Evolutionary conservation across 2,888 invertebrate genomes (phyloP), one percentile per base, ranked within the genome.

Genomic region (Drosophila ustulata): DNA sequence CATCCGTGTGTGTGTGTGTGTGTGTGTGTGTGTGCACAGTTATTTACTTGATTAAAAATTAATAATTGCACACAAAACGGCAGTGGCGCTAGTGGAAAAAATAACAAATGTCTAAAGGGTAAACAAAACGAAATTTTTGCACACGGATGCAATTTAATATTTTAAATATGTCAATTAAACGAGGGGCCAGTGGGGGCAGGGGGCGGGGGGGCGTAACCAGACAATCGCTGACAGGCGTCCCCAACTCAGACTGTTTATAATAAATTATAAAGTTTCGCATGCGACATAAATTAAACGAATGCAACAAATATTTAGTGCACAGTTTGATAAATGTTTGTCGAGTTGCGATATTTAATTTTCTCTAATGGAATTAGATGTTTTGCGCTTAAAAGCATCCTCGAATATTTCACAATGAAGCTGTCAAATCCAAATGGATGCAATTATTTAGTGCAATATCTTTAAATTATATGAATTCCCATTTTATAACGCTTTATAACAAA

Each of bases 91-190:
- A 46, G 34, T 32, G 46, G 46, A 58, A 66, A 55, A 13, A 50
- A 78, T 67, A 62, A 57, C 57, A 66, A 71, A 76, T 67, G 71
- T 62, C 76, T 65, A 73, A 70, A 66, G 62, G 76, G 45, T 62
- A 65, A 70, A 75, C 50, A 71, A 61, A 56, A 37, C 37, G n/a
- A 61, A 67, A 72, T 71, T 73, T 75, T 43, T 67, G 82, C 75
- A 70, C 72, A 74, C 88, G 82, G 83, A 85, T 88, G 89, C 82
- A 80, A 75, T 88, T 82, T 89, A 85, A 86, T 86, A 89, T 85
- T 82, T 86, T 88, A 80, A 86, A 86, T 86, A 88, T 89, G 86
- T 84, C 89, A 89, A 85, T 85, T 85, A 85, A 85, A 75, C 57
- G 78, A 30, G 30, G 1, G 6, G 30, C 0, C 34, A 7, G 0